Percentiles rank a stretch among this genome's conserved stretches.
These are phyloP conservation scores for Acleris holmiana DNA, from an alignment of 2,888 invertebrate species.

Conservation along the genomic window DNA sequence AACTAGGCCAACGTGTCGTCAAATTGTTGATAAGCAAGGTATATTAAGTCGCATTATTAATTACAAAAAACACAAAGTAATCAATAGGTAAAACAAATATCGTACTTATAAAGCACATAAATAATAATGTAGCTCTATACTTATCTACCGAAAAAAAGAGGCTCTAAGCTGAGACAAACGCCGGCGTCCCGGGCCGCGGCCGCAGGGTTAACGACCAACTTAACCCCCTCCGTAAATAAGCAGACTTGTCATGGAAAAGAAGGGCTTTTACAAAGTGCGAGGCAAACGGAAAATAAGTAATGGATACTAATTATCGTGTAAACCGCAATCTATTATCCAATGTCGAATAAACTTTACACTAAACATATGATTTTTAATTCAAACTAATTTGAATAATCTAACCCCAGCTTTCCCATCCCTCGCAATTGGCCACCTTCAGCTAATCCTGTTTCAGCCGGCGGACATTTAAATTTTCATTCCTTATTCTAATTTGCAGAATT, in stretches of 20 bases:
- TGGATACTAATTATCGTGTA: conserved; percentile 1
- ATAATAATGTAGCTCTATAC: not conserved
- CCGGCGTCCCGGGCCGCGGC: conserved; percentile 33
- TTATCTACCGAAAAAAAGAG: conserved; percentile 10
- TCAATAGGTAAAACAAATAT: too few relatives aligned
- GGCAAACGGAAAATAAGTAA: conserved; percentile 1
- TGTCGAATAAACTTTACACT: not conserved
- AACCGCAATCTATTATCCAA: not conserved
- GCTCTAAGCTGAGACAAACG: conserved; percentile 27
- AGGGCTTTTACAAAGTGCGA: not conserved
- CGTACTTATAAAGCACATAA: not conserved
- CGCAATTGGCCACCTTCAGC: conserved; percentile 17
- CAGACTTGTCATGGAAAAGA: conserved; percentile 26
- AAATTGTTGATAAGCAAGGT: too few relatives aligned
- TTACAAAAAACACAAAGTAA: too few relatives aligned
- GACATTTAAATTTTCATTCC: conserved; percentile 26
- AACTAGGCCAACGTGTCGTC: too few relatives aligned
- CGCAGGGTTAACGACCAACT: conserved; percentile 51
- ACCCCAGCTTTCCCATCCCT: conserved; percentile 8
- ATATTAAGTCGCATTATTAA: too few relatives aligned
- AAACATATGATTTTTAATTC: conserved; percentile 13
- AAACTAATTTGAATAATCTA: conserved; percentile 20
- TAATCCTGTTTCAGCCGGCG: conserved; percentile 25
- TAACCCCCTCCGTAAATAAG: conserved; percentile 52
- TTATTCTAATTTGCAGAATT: conserved; percentile 32